Evolutionary conservation across 2,797 vertebrate genomes (phyloP).

Genomic region (Oreortyx pictus): DNA sequence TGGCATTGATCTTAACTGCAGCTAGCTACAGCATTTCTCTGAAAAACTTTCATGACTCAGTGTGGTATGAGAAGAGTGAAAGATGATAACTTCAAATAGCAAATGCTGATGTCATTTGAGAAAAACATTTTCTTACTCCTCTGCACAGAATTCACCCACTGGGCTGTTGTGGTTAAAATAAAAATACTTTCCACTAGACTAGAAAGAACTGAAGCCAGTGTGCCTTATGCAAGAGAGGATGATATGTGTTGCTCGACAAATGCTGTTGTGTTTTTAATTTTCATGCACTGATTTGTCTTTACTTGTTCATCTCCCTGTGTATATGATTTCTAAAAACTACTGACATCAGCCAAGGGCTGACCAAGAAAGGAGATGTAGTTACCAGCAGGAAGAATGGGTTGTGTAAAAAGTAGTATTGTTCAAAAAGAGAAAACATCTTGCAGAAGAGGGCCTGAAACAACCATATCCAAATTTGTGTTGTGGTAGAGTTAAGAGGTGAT

Average conservation of each 20-base stretch:
- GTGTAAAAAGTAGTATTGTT: background rate
- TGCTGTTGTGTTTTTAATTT: conserved; percentile 34
- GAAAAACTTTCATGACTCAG: conserved; percentile 15
- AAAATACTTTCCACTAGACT: conserved; percentile 13
- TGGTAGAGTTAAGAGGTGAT: conserved; percentile 4
- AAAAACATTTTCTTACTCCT: background rate
- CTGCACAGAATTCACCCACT: background rate
- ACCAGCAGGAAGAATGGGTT: background rate
- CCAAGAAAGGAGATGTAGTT: background rate
- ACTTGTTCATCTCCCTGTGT: background rate
- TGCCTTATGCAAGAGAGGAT: background rate
- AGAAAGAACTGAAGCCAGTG: background rate
- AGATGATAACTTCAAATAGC: conserved; percentile 21
- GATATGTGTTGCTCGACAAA: background rate
- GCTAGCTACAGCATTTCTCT: background rate
- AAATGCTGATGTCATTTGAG: background rate
- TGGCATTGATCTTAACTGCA: background rate
- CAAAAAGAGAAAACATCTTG: background rate
- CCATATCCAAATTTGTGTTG: background rate
- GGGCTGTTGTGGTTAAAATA: background rate
- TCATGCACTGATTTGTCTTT: conserved; percentile 18
- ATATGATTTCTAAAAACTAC: background rate
- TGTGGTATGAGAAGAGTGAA: conserved; percentile 3
- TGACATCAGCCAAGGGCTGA: background rate
- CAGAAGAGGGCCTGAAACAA: background rate